Evolutionary conservation across 1,140 invertebrate genomes (phyloP).

Genomic region (Ostrea edulis): DNA sequence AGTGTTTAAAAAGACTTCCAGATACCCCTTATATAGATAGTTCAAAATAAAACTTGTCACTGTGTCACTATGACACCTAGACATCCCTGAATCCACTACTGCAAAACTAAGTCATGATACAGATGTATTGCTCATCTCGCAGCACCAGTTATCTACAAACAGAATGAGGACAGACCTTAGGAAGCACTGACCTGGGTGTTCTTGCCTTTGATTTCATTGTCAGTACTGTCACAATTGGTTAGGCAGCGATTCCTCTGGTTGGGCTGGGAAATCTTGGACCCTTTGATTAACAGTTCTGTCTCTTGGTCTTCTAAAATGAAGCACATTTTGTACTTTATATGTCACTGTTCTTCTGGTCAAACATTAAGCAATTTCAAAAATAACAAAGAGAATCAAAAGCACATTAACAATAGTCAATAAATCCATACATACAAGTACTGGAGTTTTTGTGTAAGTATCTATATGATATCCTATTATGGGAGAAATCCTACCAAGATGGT

Average conservation of each 20-base stretch:
- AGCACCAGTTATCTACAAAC: constrained; percentile 14
- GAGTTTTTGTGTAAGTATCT: too few species aligned
- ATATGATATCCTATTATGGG: too few species aligned
- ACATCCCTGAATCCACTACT: constrained; percentile 7
- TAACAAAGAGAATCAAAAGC: too few species aligned
- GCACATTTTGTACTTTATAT: constrained; percentile 10
- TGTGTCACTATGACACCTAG: background rate
- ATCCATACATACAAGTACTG: too few species aligned
- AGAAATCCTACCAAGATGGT: too few species aligned
- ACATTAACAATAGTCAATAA: too few species aligned
- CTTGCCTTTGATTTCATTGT: constrained; percentile 22
- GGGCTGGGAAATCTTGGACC: constrained; percentile 36
- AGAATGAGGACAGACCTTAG: background rate
- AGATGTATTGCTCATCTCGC: background rate
- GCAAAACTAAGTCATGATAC: background rate
- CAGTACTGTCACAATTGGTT: constrained; percentile 26
- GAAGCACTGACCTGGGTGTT: constrained; percentile 3
- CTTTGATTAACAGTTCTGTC: constrained; percentile 51
- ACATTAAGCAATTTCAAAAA: background rate
- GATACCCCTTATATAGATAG: too few species aligned
- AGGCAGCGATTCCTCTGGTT: constrained; percentile 44
- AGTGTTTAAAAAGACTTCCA: too few species aligned
- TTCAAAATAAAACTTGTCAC: too few species aligned
- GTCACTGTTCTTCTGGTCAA: background rate
- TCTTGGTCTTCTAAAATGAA: constrained; percentile 57